Conservation (phyloP, 1,140 invertebrate genomes). For the Drosophila persimilis region DNA sequence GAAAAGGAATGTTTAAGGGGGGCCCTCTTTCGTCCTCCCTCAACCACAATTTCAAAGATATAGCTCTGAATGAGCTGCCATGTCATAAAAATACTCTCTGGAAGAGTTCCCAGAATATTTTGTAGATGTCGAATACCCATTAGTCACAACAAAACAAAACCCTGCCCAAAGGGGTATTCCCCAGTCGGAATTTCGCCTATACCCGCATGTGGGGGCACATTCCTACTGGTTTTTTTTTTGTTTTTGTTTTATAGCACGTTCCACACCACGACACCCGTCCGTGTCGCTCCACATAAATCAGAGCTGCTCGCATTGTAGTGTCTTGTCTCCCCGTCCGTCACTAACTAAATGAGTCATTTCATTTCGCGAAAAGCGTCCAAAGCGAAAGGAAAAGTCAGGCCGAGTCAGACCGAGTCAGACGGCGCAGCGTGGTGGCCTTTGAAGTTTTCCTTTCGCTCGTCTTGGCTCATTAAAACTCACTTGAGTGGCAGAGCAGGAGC, state of each 20-base stretch:
- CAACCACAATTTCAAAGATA: no score
- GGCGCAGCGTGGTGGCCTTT: conserved; percentile 16
- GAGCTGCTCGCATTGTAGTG: conserved; percentile 49
- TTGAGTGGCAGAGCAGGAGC: not conserved
- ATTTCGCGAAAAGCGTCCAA: not conserved
- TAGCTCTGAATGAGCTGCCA: no score
- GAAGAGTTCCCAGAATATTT: not conserved
- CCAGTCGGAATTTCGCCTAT: no score
- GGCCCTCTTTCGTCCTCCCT: no score
- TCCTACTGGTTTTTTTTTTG: no score
- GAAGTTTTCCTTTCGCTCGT: conserved; percentile 28
- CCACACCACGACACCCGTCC: not conserved
- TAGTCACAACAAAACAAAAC: no score
- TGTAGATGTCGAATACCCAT: no score
- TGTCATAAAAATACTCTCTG: not conserved
- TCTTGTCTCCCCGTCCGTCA: not conserved
- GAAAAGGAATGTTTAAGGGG: no score
- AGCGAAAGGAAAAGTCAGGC: not conserved
- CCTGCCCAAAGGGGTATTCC: no score
- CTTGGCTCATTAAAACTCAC: conserved; percentile 41
- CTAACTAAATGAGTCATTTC: conserved; percentile 57
- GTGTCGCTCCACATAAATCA: conserved; percentile 50
- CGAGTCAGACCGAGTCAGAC: not conserved
- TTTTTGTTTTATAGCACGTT: no score
- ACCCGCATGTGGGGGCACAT: no score